These are phyloP conservation scores for Macrotrachela quadricornifera DNA, from an alignment of 1,140 invertebrate species.

Conservation along the genomic window DNA sequence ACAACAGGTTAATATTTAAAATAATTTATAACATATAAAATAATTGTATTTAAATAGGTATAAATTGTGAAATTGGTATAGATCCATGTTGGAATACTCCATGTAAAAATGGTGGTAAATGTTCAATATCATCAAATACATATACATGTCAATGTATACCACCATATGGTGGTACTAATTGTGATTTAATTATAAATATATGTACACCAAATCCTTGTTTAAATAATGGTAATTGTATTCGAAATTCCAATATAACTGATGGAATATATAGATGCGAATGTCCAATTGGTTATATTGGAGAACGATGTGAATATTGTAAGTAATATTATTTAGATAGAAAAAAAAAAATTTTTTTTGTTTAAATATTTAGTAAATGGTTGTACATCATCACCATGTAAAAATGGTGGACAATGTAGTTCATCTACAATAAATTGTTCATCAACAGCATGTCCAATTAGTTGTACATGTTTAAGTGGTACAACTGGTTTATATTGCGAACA, in stretches of 20 bases:
- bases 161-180: constrained; percentile 13
- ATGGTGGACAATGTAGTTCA: constrained; percentile 56
- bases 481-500: constrained; percentile 35
- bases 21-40: no score
- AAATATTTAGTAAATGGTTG: constrained; percentile 9
- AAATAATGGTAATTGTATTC: not conserved
- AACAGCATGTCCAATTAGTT: constrained; percentile 47
- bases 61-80: constrained; percentile 14
- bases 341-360: no score
- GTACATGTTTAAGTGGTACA: constrained; percentile 61
- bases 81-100: constrained; percentile 21
- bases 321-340: no score
- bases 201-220: constrained; percentile 8
- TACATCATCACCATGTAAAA: constrained; percentile 41
- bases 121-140: not conserved
- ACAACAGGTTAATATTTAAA: constrained; percentile 33
- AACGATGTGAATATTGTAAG: constrained; percentile 35
- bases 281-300: constrained; percentile 8
- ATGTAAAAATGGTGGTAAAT: constrained; percentile 17
- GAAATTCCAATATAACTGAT: constrained; percentile 6
- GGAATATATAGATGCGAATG: constrained; percentile 10
- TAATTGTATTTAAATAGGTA: constrained; percentile 7
- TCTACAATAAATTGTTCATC: not conserved
- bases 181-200: not conserved
- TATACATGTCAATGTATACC: constrained; percentile 11